phyloP scores from a whole-genome alignment of 1,140 invertebrate genomes.

The Gonioctena quinquepunctata region DNA sequence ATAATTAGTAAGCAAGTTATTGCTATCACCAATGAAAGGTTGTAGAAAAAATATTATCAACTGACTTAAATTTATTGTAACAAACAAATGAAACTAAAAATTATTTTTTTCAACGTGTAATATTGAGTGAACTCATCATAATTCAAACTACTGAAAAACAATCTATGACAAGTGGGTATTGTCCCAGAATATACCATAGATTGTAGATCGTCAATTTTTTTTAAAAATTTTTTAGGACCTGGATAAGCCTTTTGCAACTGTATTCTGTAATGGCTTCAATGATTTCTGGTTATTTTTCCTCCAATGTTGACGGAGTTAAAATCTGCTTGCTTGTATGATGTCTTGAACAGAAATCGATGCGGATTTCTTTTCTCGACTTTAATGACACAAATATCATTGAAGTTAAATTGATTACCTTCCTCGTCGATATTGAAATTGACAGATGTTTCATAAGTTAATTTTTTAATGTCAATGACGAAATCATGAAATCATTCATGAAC shows the following conservation, averaged over 20 bases:
- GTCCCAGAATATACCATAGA: neutral
- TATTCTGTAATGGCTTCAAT: neutral
- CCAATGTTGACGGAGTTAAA: constrained; percentile 8
- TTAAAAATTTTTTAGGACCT: neutral
- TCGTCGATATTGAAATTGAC: neutral
- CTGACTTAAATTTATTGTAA: neutral
- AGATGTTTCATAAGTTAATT: constrained; percentile 11
- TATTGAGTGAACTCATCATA: neutral
- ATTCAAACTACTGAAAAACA: constrained; percentile 7
- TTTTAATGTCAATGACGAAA: constrained; percentile 41
- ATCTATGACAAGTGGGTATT: constrained; percentile 1
- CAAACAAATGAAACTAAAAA: neutral
- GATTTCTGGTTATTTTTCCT: neutral
- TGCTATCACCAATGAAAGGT: too few species aligned
- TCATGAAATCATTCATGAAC: neutral
- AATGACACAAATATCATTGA: constrained; percentile 9
- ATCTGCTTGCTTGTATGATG: constrained; percentile 5
- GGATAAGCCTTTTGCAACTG: neutral
- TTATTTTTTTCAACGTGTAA: neutral
- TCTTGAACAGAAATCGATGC: constrained; percentile 31
- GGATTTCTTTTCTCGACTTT: constrained; percentile 9
- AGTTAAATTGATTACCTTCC: neutral
- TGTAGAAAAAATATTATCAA: neutral
- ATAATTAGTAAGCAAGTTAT: neutral
- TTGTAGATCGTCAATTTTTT: constrained; percentile 16